Conservation (phyloP, 2,797 vertebrate species). For the Cercopithecus petaurista region DNA sequence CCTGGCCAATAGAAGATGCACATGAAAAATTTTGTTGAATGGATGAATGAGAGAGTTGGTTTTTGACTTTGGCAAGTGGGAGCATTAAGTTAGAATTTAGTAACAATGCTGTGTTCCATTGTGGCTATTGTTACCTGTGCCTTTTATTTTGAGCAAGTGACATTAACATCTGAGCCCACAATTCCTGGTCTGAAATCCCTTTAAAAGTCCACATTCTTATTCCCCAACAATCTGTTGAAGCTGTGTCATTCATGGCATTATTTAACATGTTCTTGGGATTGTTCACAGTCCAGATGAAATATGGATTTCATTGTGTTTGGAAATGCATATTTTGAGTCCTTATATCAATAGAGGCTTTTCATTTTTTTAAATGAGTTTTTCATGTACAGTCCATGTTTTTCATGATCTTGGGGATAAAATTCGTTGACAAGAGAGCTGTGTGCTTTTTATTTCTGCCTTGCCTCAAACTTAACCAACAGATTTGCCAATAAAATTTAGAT, state of each 20-base stretch:
- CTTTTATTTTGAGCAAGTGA: neutral
- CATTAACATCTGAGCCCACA: neutral
- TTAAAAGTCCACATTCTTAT: neutral
- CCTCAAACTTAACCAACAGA: constrained; percentile 67
- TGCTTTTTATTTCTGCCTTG: neutral
- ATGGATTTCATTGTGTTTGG: constrained; percentile 72
- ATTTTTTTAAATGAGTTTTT: constrained; percentile 68
- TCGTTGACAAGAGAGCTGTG: constrained; percentile 34
- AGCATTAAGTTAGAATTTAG: neutral
- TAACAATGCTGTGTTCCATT: neutral
- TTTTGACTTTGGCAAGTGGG: neutral
- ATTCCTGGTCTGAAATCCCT: neutral
- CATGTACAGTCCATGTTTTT: constrained; percentile 71
- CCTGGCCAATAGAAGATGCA: neutral
- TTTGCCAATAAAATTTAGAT: constrained; percentile 69
- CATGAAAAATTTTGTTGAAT: neutral
- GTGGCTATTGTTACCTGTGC: neutral
- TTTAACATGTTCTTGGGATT: constrained; percentile 75
- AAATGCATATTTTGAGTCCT: constrained; percentile 68
- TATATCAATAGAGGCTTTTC: constrained; percentile 66
- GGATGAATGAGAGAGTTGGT: neutral
- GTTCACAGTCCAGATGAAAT: constrained; percentile 78
- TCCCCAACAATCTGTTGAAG: constrained; percentile 70
- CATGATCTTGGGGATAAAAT: constrained; percentile 53
- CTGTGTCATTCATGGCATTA: constrained; percentile 68